These are phyloP conservation scores for Pseudonaja textilis DNA, from an alignment of 2,113 vertebrate species.

Conservation along the genomic window DNA sequence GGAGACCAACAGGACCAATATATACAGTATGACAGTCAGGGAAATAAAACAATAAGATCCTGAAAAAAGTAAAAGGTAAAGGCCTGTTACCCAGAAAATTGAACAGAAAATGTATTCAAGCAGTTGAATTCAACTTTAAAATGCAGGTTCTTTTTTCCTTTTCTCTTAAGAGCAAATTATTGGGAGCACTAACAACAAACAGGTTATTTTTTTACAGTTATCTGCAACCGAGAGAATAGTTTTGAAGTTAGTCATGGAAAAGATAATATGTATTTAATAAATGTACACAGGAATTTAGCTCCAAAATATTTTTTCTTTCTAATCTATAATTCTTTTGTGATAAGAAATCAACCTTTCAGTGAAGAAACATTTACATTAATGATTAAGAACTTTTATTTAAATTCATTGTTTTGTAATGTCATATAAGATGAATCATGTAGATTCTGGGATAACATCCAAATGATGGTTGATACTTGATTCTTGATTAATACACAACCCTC, in stretches of 20 bases:
- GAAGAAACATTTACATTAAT: neutral
- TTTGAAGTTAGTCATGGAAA: neutral
- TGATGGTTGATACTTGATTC: neutral
- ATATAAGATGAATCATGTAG: neutral
- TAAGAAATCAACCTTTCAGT: neutral
- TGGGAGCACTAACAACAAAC: neutral
- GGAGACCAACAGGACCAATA: neutral
- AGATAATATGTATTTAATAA: neutral
- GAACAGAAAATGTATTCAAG: neutral
- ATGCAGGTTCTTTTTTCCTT: neutral
- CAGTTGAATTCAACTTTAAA: neutral
- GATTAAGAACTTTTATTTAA: neutral
- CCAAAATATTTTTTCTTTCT: neutral
- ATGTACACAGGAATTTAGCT: neutral
- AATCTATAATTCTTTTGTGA: neutral
- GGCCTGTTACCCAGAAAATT: neutral
- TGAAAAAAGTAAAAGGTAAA: neutral
- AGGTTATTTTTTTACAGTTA: neutral
- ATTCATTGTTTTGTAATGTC: neutral
- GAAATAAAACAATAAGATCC: neutral
- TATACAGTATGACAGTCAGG: neutral
- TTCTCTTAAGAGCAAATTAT: neutral
- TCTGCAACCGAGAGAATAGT: neutral
- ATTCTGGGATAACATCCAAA: neutral
- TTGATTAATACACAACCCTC: neutral